Base-by-base conservation (phyloP, 2,113 vertebrate genomes). In the Protobothrops flavoviridis region DNA sequence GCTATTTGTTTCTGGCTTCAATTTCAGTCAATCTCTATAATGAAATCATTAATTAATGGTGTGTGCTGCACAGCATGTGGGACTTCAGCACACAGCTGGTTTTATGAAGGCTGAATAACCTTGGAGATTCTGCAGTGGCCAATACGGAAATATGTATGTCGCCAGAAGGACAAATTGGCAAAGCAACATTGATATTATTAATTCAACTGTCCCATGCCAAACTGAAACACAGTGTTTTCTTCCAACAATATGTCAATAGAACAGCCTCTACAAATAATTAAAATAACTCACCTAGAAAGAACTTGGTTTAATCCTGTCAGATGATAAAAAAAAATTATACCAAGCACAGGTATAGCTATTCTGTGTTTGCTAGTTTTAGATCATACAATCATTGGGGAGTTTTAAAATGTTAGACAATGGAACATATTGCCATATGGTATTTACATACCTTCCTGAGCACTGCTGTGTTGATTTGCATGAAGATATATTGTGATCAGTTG, bases 1-100 rank as follows among this genome's bases (percentile, higher is more conserved):
- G 89, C 90, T 90, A 57, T 92, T 94, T 92, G 91, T 91, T 94
- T 85, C 45, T 45, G 39, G 87, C 13, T 1, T 94, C 81, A 91
- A 0, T 33, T 90, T 91, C 90, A 85, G 85, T 87, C 94, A 86
- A 59, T 53, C 69, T 29, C 69, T 85, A 55, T 7, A 89, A 81
- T 86, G 81, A 92, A 91, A n/a, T 90, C 85, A 87, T 87, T 81
- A 55, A 92, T 94, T 74, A 91, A 90, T 7, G 55, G 48, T 10
- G 0, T 50, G 85, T 56, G 59, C 90, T 0, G 3, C 85, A 21
- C 64, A n/a, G 64, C 85, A 91, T 1, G 50, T 24, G 48, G 43
- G 29, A 87, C 89, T 9, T 15, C 86, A 1, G 0, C n/a, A 56
- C 91, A 24, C 61, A 92, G 45, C 53, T 43, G 81, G 81, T 91